Conservation (phyloP, 1,140 invertebrate species). For the Hypsibius dujardini region DNA sequence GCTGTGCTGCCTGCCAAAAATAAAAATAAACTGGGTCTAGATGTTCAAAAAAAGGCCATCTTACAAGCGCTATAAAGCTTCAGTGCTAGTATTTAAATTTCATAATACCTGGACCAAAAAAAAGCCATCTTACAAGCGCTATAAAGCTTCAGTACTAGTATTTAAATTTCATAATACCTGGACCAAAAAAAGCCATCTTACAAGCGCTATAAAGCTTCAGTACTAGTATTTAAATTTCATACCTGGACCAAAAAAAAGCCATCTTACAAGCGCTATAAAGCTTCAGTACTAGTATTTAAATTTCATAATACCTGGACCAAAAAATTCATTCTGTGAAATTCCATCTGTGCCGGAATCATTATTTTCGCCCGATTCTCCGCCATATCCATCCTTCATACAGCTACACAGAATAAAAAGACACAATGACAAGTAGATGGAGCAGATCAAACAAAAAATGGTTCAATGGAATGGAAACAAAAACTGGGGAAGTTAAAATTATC, state of each 20-base stretch:
- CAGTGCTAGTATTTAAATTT: not conserved
- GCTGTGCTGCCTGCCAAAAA: too few species aligned
- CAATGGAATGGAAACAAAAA: too few species aligned
- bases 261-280: not conserved
- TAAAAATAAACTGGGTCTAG: too few species aligned
- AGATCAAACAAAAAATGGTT: too few species aligned
- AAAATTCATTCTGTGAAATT: slow-evolving; percentile 1
- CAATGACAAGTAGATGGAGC: too few species aligned
- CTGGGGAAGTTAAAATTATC: too few species aligned
- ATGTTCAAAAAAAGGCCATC: not conserved
- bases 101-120: not conserved
- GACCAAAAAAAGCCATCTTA: not conserved
- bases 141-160: not conserved
- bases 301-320: not conserved
- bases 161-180: not conserved
- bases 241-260: not conserved
- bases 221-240: not conserved
- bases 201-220: not conserved
- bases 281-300: not conserved
- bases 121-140: not conserved
- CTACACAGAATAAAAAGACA: too few species aligned
- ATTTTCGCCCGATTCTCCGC: too few species aligned
- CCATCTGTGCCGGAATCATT: not conserved
- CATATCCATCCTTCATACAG: too few species aligned
- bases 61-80: not conserved